Percentiles rank a stretch among this genome's conserved stretches.
Conservation (phyloP, 2,888 invertebrate species). For the Liodrosophila aerea region DNA sequence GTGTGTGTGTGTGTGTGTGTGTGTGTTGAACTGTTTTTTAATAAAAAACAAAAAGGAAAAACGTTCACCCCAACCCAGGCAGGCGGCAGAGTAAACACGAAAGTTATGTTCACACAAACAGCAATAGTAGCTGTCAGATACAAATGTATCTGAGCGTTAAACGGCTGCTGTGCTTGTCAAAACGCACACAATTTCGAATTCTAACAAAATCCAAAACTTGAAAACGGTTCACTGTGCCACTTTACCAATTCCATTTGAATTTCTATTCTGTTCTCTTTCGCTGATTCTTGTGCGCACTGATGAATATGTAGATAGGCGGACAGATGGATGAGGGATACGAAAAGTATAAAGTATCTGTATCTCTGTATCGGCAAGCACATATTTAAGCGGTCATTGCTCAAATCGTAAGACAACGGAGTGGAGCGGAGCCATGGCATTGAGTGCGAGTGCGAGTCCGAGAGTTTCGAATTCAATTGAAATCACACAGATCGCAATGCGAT, state of each 20-base stretch:
- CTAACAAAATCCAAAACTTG: neutral
- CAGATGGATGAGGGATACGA: constrained; percentile 9
- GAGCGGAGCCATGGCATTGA: constrained; percentile 7
- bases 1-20: constrained; percentile 16
- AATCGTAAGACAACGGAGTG: constrained; percentile 16
- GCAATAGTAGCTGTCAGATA: constrained; percentile 30
- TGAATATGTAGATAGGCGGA: constrained; percentile 34
- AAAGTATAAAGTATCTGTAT: neutral
- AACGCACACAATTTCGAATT: neutral
- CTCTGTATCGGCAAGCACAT: neutral
- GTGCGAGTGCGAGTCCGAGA: constrained; percentile 1
- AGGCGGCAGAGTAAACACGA: too few relatives aligned
- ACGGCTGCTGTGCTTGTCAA: constrained; percentile 22
- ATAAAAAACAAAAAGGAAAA: too few relatives aligned
- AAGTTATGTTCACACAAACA: constrained; percentile 21
- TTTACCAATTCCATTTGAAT: constrained; percentile 39
- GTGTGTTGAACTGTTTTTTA: constrained; percentile 32
- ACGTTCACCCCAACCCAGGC: neutral
- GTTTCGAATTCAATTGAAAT: constrained; percentile 10
- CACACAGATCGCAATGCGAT: constrained; percentile 18
- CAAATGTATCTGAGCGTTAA: constrained; percentile 29
- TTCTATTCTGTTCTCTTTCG: constrained; percentile 20
- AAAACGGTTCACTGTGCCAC: constrained; percentile 66
- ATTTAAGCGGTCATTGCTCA: constrained; percentile 38
- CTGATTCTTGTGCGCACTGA: constrained; percentile 17